Base-by-base conservation (phyloP, 2,797 vertebrate species). In the Pangasius sanitwongsei region DNA sequence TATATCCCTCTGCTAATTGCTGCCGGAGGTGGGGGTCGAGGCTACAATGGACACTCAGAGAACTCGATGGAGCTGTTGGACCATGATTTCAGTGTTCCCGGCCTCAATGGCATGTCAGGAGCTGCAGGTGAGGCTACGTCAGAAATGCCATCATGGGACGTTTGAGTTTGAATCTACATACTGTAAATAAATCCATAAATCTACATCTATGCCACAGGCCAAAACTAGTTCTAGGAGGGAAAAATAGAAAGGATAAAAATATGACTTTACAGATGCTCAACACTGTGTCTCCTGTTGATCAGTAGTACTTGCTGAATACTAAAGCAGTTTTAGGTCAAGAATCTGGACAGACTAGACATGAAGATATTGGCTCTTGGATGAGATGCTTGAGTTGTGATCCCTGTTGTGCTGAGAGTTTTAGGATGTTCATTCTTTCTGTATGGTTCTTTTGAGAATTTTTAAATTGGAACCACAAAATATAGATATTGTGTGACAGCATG, bases 11-110 rank as follows among this genome's bases (percentile, higher is more conserved):
- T 99, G 92, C 96, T 99, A 93, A 95, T 99, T 87, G 99, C 98
- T 67, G 98, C 98, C 31, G 98, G 98, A 11, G 99, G 98, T 86
- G 99, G 99, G 1, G 99, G 99, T 89, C 96, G 97, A 70, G 98
- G 97, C 90, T 99, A 99, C 89, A 98, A 97, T 92, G 98, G 97
- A 95, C 98, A 97, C 94, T 96, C 96, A 88, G 95, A 97, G 88
- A 96, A 92, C 3, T 96, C 96, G 93, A 94, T 95, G 88, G 98
- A 99, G 95, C 96, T 96, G 87, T 95, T 98, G 93, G 97, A 99
- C 93, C 97, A 96, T 89, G 96, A 98, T 92, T 96, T 94, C 77
- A 96, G 94, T 53, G 92, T 97, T 90, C 97, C 95, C 0, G 98
- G 99, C 89, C 92, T 96, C 90, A 99, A 98, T 18, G 99, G 99